phyloP scores from a whole-genome alignment of 2,888 invertebrate genomes.

The Acronicta aceris region DNA sequence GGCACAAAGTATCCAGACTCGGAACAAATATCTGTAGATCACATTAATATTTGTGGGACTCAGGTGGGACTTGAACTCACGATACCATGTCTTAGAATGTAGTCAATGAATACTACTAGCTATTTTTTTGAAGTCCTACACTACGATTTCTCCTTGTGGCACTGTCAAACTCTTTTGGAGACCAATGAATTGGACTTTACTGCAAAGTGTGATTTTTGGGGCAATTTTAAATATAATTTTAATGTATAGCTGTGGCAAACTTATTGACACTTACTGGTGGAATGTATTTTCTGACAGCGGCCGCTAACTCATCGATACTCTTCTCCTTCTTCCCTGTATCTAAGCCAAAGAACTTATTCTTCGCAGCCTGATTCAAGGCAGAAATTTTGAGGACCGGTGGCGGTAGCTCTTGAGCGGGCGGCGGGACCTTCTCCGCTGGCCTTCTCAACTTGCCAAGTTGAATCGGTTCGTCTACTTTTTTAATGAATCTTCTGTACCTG shows the following conservation, averaged over 20 bases:
- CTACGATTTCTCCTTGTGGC: too few relatives aligned
- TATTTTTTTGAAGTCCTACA: too few relatives aligned
- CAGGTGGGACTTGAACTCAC: too few relatives aligned
- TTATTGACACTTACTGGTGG: slow-evolving; percentile 74
- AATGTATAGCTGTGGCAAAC: neutral
- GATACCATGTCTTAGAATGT: too few relatives aligned
- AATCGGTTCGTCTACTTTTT: slow-evolving; percentile 80
- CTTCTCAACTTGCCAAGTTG: slow-evolving; percentile 80
- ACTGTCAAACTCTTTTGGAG: too few relatives aligned
- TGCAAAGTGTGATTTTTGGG: too few relatives aligned
- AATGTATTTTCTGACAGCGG: slow-evolving; percentile 84
- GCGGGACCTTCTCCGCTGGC: slow-evolving; percentile 70
- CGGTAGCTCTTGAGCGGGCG: slow-evolving; percentile 67
- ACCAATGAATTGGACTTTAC: too few relatives aligned
- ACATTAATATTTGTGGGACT: too few relatives aligned
- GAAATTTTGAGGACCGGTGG: slow-evolving; percentile 78
- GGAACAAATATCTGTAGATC: too few relatives aligned
- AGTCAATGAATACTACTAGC: too few relatives aligned
- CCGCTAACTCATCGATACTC: slow-evolving; percentile 80
- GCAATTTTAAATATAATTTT: neutral
- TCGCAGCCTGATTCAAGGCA: slow-evolving; percentile 79
- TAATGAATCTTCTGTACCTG: slow-evolving; percentile 71
- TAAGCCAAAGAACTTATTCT: slow-evolving; percentile 84
- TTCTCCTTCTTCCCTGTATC: slow-evolving; percentile 77
- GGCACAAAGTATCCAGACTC: too few relatives aligned